These are phyloP conservation scores for Teleogryllus occipitalis DNA, from an alignment of 1,140 invertebrate genomes.

Conservation along the genomic window DNA sequence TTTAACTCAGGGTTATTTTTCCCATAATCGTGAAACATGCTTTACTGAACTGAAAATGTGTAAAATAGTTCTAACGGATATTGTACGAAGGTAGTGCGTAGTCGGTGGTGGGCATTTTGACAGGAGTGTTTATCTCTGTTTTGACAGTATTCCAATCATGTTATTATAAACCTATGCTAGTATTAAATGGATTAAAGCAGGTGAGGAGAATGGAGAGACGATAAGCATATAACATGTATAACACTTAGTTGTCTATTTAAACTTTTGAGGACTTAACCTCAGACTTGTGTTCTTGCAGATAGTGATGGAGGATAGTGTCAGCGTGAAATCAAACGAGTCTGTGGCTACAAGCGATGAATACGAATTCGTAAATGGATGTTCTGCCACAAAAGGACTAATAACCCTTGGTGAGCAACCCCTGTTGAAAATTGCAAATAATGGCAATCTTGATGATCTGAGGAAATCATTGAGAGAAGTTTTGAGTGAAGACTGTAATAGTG, in stretches of 20 bases:
- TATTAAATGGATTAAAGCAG: conserved; percentile 15
- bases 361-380: conserved; percentile 57
- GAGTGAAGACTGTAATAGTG: conserved; percentile 36
- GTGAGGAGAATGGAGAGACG: background rate
- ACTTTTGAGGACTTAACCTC: background rate
- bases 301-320: conserved; percentile 68
- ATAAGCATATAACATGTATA: background rate
- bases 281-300: conserved; percentile 28
- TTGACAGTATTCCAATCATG: conserved; percentile 8
- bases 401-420: conserved; percentile 43
- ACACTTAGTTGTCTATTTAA: background rate
- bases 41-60: background rate
- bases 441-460: conserved; percentile 60
- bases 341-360: conserved; percentile 74
- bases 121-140: background rate
- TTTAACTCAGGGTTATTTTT: background rate
- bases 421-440: conserved; percentile 64
- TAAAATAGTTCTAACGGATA: background rate
- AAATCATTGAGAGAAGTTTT: conserved; percentile 65
- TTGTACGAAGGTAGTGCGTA: background rate
- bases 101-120: background rate
- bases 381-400: conserved; percentile 16
- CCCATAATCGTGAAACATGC: background rate
- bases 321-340: conserved; percentile 72
- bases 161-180: background rate